Base-by-base conservation (phyloP, 2,113 vertebrate genomes). In the Lota lota region DNA sequence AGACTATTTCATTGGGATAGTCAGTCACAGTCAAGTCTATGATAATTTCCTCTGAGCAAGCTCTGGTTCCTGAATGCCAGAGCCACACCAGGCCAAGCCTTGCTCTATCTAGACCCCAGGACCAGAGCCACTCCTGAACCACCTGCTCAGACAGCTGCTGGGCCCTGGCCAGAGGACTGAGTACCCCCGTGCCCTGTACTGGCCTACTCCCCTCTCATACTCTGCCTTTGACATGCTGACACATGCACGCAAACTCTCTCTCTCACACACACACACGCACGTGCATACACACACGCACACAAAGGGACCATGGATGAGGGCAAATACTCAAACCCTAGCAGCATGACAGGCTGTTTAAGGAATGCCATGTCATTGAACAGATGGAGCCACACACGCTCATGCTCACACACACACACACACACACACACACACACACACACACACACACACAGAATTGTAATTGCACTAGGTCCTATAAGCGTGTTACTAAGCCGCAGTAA, bases 341-440 rank as follows among this genome's bases (percentile, higher is more conserved):
- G 70, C 76, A 77, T 79, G 79, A 87, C 85, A 66, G 79, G 64
- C 72, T 75, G 79, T 80, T 78, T 82, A 69, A 81, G 78, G 80
- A 88, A 83, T 85, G 84, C 76, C 82, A 70, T 81, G 80, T 89
- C 86, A 83, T 72, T 64, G 71, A 86, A 79, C 86, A 88, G 86
- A 88, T 88, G 85, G 86, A 83, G 81, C 61, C 24, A 64, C 53
- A 21, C 77, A 74, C 62, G 86, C 88, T 85, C 78, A 51, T 77
- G 79, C 62, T 75, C 0, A 12, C 75, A 74, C 66, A 78, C 63
- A 60, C 28, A 33, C 28, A 33, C 28, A 33, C 28, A 33, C 28
- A 33, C 28, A 33, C 28, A 33, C 28, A 33, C 28, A 33, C 28
- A 33, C 28, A 33, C 28, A 33, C 28, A 33, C 28, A 5, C 28